phyloP scores from a whole-genome alignment of 1,140 invertebrate genomes.

The Xylocopa sonorina region DNA sequence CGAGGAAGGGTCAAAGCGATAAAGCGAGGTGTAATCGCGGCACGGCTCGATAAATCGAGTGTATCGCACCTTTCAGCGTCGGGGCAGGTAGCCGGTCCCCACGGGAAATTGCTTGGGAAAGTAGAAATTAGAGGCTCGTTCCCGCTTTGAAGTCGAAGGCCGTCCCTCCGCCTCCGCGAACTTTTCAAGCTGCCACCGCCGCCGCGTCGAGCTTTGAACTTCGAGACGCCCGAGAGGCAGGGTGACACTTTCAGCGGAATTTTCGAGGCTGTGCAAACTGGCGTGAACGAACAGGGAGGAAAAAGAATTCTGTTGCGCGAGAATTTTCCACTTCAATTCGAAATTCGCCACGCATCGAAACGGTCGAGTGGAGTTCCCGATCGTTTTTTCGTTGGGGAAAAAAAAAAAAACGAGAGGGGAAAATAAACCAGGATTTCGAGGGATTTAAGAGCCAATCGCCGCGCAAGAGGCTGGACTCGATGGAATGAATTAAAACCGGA shows the following conservation, averaged over 20 bases:
- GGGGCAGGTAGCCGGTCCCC: not conserved
- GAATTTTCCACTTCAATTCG: not conserved
- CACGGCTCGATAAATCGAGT: constrained; percentile 20
- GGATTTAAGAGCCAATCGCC: too few species aligned
- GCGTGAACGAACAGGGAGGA: too few species aligned
- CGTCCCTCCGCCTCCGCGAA: too few species aligned
- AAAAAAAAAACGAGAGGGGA: too few species aligned
- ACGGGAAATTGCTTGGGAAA: constrained; percentile 38
- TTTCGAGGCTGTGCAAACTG: not conserved
- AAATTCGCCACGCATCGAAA: not conserved
- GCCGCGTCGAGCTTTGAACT: not conserved
- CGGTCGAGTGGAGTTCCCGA: too few species aligned
- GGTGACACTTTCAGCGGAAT: not conserved
- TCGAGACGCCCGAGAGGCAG: not conserved
- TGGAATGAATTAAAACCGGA: too few species aligned
- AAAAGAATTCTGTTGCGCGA: too few species aligned
- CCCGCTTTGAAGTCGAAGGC: constrained; percentile 34
- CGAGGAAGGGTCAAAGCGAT: not conserved
- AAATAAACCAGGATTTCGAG: too few species aligned
- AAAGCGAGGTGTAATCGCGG: not conserved
- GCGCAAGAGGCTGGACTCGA: too few species aligned
- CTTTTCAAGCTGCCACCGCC: constrained; percentile 9
- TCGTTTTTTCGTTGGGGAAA: too few species aligned
- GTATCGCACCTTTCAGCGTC: not conserved
- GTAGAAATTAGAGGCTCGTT: constrained; percentile 42